Evolutionary conservation across 1,140 invertebrate species (phyloP).

Genomic region (Colletes gigas): DNA sequence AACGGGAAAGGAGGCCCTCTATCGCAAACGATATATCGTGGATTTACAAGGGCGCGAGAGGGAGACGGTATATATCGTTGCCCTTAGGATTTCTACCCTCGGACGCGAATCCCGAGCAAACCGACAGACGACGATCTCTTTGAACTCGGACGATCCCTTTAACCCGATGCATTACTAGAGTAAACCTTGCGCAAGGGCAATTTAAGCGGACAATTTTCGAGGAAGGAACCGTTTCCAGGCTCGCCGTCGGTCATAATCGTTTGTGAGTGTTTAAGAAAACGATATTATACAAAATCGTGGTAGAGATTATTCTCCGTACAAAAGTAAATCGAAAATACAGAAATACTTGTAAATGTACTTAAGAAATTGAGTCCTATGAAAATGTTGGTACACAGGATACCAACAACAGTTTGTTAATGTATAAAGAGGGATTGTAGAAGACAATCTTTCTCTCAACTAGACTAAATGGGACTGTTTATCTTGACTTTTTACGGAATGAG

Average conservation of each 20-base stretch:
- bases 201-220: conserved; percentile 1
- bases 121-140: conserved; percentile 25
- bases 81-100: conserved; percentile 71
- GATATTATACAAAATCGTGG: neutral
- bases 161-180: neutral
- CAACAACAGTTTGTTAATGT: too few species aligned
- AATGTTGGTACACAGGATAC: too few species aligned
- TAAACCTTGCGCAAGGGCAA: too few species aligned
- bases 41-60: conserved; percentile 19
- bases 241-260: neutral
- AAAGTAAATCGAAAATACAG: too few species aligned
- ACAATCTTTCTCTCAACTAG: too few species aligned
- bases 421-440: too few species aligned
- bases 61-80: conserved; percentile 54
- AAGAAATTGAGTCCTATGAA: too few species aligned
- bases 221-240: neutral
- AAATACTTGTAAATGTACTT: too few species aligned
- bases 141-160: neutral
- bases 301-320: too few species aligned
- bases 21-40: conserved; percentile 31
- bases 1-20: conserved; percentile 61
- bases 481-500: too few species aligned
- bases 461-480: too few species aligned
- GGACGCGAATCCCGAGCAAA: conserved; percentile 66
- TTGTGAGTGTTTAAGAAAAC: too few species aligned